Conservation (phyloP, 2,888 invertebrate genomes). For the Dynastes grantii region DNA sequence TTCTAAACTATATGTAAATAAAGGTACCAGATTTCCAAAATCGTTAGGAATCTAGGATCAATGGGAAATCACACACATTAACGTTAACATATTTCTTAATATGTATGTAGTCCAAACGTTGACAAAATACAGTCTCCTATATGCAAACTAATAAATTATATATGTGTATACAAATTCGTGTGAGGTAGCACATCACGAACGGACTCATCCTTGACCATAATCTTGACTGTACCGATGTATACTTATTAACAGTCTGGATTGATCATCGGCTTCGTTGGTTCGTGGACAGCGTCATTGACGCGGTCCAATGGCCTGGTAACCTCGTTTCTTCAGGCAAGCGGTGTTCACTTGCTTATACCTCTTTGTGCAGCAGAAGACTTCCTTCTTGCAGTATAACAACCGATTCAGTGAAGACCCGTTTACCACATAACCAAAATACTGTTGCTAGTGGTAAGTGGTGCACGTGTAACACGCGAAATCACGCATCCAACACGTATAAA, state of each 20-base stretch:
- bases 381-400: slow-evolving; percentile 53
- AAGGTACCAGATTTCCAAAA: not conserved
- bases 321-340: slow-evolving; percentile 62
- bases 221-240: slow-evolving; percentile 7
- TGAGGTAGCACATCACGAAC: not conserved
- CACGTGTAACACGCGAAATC: slow-evolving; percentile 39
- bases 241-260: slow-evolving; percentile 41
- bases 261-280: slow-evolving; percentile 31
- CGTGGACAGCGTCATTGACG: slow-evolving; percentile 66
- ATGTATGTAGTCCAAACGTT: slow-evolving; percentile 14
- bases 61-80: not conserved
- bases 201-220: slow-evolving; percentile 41
- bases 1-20: not conserved
- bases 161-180: not conserved
- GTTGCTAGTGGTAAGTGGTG: slow-evolving; percentile 38
- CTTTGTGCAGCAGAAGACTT: slow-evolving; percentile 48
- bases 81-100: not conserved
- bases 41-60: too few relatives aligned
- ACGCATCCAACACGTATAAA: not conserved
- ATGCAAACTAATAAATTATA: not conserved
- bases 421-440: slow-evolving; percentile 23
- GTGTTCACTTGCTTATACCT: slow-evolving; percentile 54
- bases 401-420: slow-evolving; percentile 52
- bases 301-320: slow-evolving; percentile 69
- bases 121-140: slow-evolving; percentile 10